Conservation (phyloP, 2,797 vertebrate species). For the Carduelis carduelis region DNA sequence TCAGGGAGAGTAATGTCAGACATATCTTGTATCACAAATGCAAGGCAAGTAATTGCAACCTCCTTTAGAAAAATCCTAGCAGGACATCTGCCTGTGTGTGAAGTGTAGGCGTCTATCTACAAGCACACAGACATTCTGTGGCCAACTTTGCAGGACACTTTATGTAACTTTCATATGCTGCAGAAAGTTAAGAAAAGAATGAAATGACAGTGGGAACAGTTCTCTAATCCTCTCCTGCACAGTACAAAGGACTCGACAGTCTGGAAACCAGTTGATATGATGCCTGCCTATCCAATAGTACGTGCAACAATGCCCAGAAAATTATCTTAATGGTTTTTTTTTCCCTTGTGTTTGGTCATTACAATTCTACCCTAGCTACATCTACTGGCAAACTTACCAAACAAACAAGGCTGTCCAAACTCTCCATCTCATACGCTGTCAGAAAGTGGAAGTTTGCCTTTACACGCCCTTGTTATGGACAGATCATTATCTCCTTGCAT, state of each 20-base stretch:
- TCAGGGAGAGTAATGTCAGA: background rate
- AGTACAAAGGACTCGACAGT: background rate
- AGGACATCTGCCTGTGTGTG: constrained; percentile 4
- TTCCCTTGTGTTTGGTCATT: background rate
- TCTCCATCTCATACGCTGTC: background rate
- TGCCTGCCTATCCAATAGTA: background rate
- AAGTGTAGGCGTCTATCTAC: background rate
- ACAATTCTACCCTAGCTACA: constrained; percentile 1
- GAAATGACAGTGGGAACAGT: background rate
- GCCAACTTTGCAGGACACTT: background rate
- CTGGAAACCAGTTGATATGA: background rate
- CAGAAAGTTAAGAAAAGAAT: background rate
- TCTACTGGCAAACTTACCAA: constrained; percentile 50
- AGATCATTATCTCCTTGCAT: constrained; percentile 20
- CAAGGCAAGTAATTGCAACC: constrained; percentile 1
- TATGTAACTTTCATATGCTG: background rate
- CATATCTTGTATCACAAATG: constrained; percentile 24
- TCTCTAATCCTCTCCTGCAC: background rate
- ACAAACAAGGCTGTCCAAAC: constrained; percentile 51
- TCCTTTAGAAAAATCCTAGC: constrained; percentile 17
- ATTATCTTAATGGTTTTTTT: constrained; percentile 9
- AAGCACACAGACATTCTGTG: background rate
- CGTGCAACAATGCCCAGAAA: constrained; percentile 13
- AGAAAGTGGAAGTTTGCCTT: constrained; percentile 46
- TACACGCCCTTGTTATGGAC: constrained; percentile 28